A percentile compares a stretch with the other conserved stretches of the same genome.
phyloP scores from a whole-genome alignment of 2,113 vertebrate genomes.

The Ginglymostoma cirratum region DNA sequence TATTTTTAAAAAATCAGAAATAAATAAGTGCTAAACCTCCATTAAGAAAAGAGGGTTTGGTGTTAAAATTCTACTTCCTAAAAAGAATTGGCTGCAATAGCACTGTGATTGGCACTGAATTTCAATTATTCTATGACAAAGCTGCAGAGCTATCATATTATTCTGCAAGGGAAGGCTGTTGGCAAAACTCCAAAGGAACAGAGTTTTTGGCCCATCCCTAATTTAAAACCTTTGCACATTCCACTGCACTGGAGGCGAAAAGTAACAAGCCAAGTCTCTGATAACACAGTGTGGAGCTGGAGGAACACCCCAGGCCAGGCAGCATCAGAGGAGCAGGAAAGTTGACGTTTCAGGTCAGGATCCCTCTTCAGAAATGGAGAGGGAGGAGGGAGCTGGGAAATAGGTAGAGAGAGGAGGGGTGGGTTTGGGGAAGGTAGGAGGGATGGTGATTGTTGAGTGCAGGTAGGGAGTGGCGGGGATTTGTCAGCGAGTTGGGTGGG shows the following conservation, averaged over 20 bases:
- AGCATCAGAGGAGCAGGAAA: no score
- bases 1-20: background rate
- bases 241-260: background rate
- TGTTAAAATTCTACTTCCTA: background rate
- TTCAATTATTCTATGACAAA: background rate
- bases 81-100: slow-evolving; percentile 30
- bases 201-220: background rate
- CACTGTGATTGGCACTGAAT: background rate
- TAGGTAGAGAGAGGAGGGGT: no score
- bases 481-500: no score
- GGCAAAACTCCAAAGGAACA: background rate
- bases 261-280: background rate
- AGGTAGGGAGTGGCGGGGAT: no score
- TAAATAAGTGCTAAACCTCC: slow-evolving; percentile 5
- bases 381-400: no score
- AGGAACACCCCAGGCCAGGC: no score
- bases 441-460: no score
- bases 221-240: background rate
- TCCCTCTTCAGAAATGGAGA: no score
- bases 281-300: background rate
- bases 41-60: background rate
- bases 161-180: slow-evolving; percentile 1
- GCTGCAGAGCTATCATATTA: background rate
- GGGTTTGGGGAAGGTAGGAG: no score
- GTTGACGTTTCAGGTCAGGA: no score